These are phyloP conservation scores for Nyctereutes procyonoides DNA, from an alignment of 2,113 vertebrate species.

Conservation along the genomic window DNA sequence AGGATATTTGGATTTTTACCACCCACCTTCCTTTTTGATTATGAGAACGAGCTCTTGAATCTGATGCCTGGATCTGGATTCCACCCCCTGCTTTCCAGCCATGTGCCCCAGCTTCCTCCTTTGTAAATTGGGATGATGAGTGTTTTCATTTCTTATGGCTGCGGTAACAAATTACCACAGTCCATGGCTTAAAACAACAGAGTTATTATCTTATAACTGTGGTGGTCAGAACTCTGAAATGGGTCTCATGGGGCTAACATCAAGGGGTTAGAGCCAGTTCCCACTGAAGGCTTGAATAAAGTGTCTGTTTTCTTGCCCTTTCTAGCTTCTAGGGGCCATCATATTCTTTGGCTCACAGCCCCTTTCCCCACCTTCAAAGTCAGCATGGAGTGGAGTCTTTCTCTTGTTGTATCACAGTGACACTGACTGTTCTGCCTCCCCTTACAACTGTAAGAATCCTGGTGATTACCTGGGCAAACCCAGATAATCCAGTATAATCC, in stretches of 20 bases:
- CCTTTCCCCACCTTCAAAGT: background rate
- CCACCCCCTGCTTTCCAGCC: background rate
- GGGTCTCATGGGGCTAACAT: background rate
- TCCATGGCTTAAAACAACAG: background rate
- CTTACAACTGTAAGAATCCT: background rate
- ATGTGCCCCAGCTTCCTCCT: background rate
- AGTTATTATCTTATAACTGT: background rate
- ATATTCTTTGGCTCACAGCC: background rate
- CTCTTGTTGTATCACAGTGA: background rate
- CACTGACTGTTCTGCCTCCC: background rate
- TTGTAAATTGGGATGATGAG: background rate
- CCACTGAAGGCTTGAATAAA: background rate
- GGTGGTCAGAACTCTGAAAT: background rate
- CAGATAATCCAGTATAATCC: background rate
- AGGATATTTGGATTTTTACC: background rate
- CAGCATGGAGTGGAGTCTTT: background rate
- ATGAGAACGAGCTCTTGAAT: background rate
- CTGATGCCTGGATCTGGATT: background rate
- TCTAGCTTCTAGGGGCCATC: background rate
- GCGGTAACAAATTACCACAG: background rate
- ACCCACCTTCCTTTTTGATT: rapidly evolving
- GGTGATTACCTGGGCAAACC: background rate
- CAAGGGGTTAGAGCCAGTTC: background rate
- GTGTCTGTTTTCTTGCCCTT: background rate
- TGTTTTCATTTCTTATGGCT: background rate